Base-by-base conservation (phyloP, 2,888 invertebrate species). In the Orthosia cruda region DNA sequence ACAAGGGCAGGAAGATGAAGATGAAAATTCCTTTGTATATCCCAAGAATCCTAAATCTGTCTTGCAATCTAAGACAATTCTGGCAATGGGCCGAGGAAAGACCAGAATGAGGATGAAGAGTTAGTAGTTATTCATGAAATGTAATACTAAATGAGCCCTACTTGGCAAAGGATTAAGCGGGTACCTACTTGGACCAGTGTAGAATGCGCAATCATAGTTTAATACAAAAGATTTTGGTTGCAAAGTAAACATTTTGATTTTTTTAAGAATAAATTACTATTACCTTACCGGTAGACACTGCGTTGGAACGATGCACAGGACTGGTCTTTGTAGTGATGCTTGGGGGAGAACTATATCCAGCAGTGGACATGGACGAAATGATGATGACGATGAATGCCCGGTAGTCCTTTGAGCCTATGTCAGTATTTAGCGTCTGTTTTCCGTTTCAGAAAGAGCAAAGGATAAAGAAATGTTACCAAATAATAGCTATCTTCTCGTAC, bases 51-150 rank as follows among this genome's bases (percentile, higher is more conserved):
- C 26, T 50, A 40, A 77, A 32, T 13, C n/a, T 45, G 20, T 49
- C 15, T 64, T 50, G 15, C 26, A 65, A 40, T 40, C 40, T 40
- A 40, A 61, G 64, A n/a, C 64, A 74, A 65, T 75, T 50, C n/a
- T 77, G 77, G 82, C 76, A 76, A 61, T 9, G 15, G 18, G 65
- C 65, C 76, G 23, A 77, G 50, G 32, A 81, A 49, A 52, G 32
- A 32, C 40, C 32, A 47, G n/a, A 4, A 65, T 81, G 40, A 54
- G 45, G 47, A 59, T 81, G 40, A 54, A 26, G 47, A 59, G 16
- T 26, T 40, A 59, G 20, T 40, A 57, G 62, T 59, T 49, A 74
- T 59, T 45, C 23, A 58, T 47, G 63, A 40, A 47, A 59, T 65
- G 50, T 65, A 23, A 64, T n/a, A 59, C 26, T 74, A 52, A 66